Base-by-base conservation (phyloP, 2,888 invertebrate genomes). In the Acanthococcus lagerstroemiae region DNA sequence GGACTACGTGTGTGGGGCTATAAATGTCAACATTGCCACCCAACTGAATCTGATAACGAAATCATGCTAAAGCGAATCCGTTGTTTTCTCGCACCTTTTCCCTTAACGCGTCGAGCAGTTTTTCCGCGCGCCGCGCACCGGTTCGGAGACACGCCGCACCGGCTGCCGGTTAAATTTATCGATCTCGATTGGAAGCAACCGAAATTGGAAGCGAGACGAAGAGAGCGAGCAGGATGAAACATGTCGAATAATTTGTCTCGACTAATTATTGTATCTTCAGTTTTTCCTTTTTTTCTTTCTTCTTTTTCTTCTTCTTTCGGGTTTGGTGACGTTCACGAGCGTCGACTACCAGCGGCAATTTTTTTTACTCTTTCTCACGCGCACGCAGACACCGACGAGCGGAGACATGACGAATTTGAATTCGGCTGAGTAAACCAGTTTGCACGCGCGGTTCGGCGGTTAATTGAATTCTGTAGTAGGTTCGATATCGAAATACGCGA, bases 1-100 rank as follows among this genome's bases (percentile, higher is more conserved):
- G 61, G 61, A 61, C 61, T 61, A 61, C 61, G 61, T 61, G 61
- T 61, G 61, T 61, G 61, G 61, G 61, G 61, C 61, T 61, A 61
- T 61, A 61, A 61, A 61, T 61, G 61, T 61, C 61, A 61, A 61
- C 61, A 61, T 61, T 61, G 50, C 61, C 61, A 61, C 61, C 61
- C 61, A 48, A 61, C 50, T 61, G 61, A 61, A 61, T 61, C 61
- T 61, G 61, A 61, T 61, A 61, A 61, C 46, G 60, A 57, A 57
- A 57, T 57, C 57, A 57, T 44, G 57, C 57, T 57, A 57, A 57
- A 57, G 57, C 57, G 57, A 37, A 57, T 37, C 57, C 57, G 57
- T 57, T 57, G 57, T 57, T 57, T 57, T 57, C 57, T 57, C 57
- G 44, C 57, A 37, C 44, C 44, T 57, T 44, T 37, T 57, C 57